Evolutionary conservation across 1,140 invertebrate genomes (phyloP), one percentile per base, ranked within the genome.

Genomic region (fruit fly (Drosophila melanogaster)): DNA sequence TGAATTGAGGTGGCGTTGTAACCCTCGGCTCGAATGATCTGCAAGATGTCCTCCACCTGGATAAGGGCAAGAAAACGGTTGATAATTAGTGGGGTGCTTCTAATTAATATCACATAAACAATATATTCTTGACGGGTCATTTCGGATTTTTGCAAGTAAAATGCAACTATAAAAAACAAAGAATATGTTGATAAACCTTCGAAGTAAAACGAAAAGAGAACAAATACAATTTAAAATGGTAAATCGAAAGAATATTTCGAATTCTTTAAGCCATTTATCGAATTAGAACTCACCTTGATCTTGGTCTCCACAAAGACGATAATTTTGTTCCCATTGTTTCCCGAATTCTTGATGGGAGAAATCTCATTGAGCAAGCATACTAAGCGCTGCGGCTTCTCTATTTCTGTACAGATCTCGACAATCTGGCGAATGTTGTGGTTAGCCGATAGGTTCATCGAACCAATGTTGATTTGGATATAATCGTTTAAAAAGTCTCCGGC

Each of bases 271-370:
- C 3, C 12, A 38, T 22, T 22, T 22, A 38, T 38, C 4, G 3
- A 14, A 38, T 38, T 4, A 10, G 8, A 30, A 49, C 79, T 64
- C 60, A 91, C 90, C 93, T 98, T 99, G 81, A 98, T 97, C 93
- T 99, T 99, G 0, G 99, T 99, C 93, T 99, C 98, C 35, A 98
- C 97, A 93, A 99, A 99, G 59, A 99, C 97, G 66, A 99, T 97
- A 2, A 97, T 98, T 93, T 99, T 99, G 91, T 97, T 98, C 51
- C 97, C 96, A 74, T 95, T 95, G 81, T 98, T 97, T 26, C 86
- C 69, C 11, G 81, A 71, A 65, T 91, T 91, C 49, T 91, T 91
- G 38, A 73, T 95, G 8, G 85, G 79, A 24, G 94, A 94, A 78
- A 99, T 97, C 87, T 98, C 97, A 91, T 97, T 95, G 37, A 99